These are phyloP conservation scores for Silurus lanzhouensis DNA, from an alignment of 2,797 vertebrate genomes.

Conservation along the genomic window DNA sequence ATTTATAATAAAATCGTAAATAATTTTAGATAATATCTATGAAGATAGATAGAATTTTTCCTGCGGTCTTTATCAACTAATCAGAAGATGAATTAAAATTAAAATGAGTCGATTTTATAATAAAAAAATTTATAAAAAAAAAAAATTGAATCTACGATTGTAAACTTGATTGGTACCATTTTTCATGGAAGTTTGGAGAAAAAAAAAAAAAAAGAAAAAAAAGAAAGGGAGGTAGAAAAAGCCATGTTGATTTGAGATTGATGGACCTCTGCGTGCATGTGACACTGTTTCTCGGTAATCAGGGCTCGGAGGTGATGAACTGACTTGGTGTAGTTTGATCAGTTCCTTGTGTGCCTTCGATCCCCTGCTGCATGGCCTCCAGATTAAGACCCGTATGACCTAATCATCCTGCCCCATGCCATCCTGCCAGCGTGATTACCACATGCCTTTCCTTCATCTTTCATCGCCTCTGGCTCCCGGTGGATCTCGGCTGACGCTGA, in stretches of 20 bases:
- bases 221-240: neutral
- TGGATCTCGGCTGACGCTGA: slow-evolving; percentile 56
- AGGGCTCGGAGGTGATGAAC: slow-evolving; percentile 1
- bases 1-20: too few relatives aligned
- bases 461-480: slow-evolving; percentile 54
- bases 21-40: too few relatives aligned
- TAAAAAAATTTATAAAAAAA: too few relatives aligned
- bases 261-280: neutral
- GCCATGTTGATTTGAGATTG: neutral
- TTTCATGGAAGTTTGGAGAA: neutral
- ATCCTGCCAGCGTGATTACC: slow-evolving; percentile 65
- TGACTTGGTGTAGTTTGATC: slow-evolving; percentile 24
- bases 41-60: too few relatives aligned
- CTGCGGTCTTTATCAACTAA: too few relatives aligned
- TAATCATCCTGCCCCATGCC: slow-evolving; percentile 63
- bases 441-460: slow-evolving; percentile 54
- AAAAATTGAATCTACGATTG: too few relatives aligned
- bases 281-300: slow-evolving; percentile 22
- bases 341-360: slow-evolving; percentile 14
- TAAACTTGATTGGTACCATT: neutral
- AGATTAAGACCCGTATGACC: slow-evolving; percentile 40
- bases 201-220: neutral
- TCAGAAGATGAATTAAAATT: too few relatives aligned
- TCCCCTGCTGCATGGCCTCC: slow-evolving; percentile 10
- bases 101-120: too few relatives aligned